These are phyloP conservation scores for Drosophila percnosoma DNA, from an alignment of 2,888 invertebrate genomes.

Conservation along the genomic window DNA sequence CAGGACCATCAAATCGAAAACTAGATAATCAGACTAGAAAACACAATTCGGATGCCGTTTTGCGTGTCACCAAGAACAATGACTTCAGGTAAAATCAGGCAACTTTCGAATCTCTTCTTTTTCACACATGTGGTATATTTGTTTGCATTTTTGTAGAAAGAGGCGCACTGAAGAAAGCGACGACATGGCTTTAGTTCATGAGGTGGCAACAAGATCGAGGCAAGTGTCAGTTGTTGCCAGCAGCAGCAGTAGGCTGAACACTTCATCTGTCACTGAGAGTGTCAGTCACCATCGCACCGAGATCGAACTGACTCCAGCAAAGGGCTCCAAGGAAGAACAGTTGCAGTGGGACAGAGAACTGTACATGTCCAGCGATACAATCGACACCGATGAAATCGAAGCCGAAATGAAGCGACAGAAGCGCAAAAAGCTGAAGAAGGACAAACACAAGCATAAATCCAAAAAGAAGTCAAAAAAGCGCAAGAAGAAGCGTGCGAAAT, in stretches of 20 bases:
- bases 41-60: slow-evolving; percentile 41
- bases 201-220: slow-evolving; percentile 47
- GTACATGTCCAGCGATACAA: slow-evolving; percentile 76
- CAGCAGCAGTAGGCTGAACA: slow-evolving; percentile 52
- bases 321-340: slow-evolving; percentile 72
- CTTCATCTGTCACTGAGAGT: slow-evolving; percentile 38
- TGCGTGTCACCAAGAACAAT: slow-evolving; percentile 60
- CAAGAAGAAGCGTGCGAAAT: slow-evolving; percentile 88
- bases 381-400: slow-evolving; percentile 85
- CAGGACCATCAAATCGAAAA: slow-evolving; percentile 42
- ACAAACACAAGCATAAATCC: slow-evolving; percentile 91
- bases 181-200: slow-evolving; percentile 35
- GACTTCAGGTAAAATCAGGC: slow-evolving; percentile 69
- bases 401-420: slow-evolving; percentile 86
- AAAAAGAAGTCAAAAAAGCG: slow-evolving; percentile 90
- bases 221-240: slow-evolving; percentile 54
- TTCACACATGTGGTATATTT: neutral
- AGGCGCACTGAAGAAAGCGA: slow-evolving; percentile 75
- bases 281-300: slow-evolving; percentile 55
- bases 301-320: slow-evolving; percentile 27
- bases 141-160: slow-evolving; percentile 48
- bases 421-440: slow-evolving; percentile 85
- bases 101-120: neutral
- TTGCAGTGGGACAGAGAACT: slow-evolving; percentile 78
- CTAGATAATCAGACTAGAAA: slow-evolving; percentile 51